A percentile compares a stretch with the other conserved stretches of the same genome.
These are phyloP conservation scores for Phalacrocorax carbo DNA, from an alignment of 2,113 vertebrate genomes.

Conservation along the genomic window DNA sequence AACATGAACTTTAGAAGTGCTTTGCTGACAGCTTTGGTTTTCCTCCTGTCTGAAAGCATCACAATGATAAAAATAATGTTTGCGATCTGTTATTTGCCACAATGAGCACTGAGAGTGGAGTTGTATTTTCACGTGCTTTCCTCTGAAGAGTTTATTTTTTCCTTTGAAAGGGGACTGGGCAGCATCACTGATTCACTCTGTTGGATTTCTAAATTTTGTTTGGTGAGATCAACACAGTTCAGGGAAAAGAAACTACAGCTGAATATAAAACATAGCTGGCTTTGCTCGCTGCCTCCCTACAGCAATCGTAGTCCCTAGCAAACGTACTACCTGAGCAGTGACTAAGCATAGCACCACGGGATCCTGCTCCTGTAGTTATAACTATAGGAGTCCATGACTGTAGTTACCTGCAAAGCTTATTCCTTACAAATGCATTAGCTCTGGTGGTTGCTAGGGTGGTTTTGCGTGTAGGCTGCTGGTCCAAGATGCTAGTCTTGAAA, in stretches of 20 bases:
- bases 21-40: neutral
- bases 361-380: neutral
- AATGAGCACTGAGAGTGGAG: neutral
- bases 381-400: neutral
- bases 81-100: neutral
- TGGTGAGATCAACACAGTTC: neutral
- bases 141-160: neutral
- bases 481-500: neutral
- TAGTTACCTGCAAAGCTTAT: neutral
- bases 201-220: neutral
- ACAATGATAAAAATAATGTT: neutral
- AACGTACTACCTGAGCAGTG: neutral
- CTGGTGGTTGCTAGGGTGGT: neutral
- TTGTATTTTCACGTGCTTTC: neutral
- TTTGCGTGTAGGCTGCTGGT: neutral
- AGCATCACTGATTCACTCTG: neutral
- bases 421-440: neutral
- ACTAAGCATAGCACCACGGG: neutral
- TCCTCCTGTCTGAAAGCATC: neutral
- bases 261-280: neutral
- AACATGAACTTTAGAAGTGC: neutral
- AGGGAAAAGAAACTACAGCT: neutral
- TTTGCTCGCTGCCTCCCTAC: neutral
- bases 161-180: neutral
- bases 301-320: neutral